A percentile compares a stretch with the other conserved stretches of the same genome.
phyloP scores from a whole-genome alignment of 2,888 invertebrate genomes.

The Scotopteryx bipunctaria region DNA sequence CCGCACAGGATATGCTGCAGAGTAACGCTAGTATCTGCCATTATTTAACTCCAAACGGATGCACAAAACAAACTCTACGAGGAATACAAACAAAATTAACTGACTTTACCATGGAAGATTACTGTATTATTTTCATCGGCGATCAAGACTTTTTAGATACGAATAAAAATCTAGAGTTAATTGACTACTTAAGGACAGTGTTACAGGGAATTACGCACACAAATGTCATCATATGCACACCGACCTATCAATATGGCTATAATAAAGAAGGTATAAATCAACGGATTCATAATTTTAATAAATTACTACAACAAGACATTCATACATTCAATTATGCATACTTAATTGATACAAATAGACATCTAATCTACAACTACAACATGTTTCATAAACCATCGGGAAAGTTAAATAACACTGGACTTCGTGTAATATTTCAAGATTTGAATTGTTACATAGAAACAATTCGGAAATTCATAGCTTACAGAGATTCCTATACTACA shows the following conservation, averaged over 20 bases:
- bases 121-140: constrained; percentile 5
- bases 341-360: constrained; percentile 1
- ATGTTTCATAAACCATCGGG: constrained; percentile 2
- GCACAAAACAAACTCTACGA: not conserved
- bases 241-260: not conserved
- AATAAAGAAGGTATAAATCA: not conserved
- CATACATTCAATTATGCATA: not conserved
- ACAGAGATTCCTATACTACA: not conserved
- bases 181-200: not conserved
- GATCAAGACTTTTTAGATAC: not conserved
- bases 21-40: not conserved
- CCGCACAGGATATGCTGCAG: not conserved
- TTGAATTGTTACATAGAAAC: not conserved
- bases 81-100: not conserved
- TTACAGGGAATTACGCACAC: not conserved
- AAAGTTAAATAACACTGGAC: constrained; percentile 2
- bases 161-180: not conserved
- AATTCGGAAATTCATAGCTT: not conserved
- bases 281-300: not conserved
- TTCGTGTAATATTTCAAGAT: not conserved
- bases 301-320: not conserved
- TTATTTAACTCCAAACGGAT: not conserved
- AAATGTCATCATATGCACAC: not conserved
- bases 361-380: not conserved
- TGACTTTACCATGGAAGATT: constrained; percentile 1